Conservation (phyloP, 2,888 invertebrate genomes). For the Meganola albula region DNA sequence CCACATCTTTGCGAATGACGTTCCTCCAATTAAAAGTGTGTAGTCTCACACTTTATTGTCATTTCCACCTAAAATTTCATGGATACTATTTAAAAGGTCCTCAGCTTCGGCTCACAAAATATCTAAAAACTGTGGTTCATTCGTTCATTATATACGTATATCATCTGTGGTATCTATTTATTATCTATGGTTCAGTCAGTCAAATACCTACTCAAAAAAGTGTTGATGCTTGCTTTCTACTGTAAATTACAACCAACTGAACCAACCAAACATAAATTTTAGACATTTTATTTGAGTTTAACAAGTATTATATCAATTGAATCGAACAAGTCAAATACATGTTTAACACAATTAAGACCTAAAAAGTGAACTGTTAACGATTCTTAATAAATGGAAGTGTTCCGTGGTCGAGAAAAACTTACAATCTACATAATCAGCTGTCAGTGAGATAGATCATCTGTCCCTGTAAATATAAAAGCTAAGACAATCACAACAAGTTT, state of each 20-base stretch:
- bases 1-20: no score
- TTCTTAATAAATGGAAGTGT: constrained; percentile 66
- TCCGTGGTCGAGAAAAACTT: constrained; percentile 72
- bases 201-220: constrained; percentile 77
- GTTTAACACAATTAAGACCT: constrained; percentile 44
- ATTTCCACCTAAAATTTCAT: no score
- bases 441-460: constrained; percentile 78
- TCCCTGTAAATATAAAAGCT: constrained; percentile 77
- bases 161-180: no score
- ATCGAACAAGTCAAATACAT: constrained; percentile 48
- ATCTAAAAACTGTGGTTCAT: no score
- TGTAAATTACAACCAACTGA: constrained; percentile 75
- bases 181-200: no score
- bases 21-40: no score
- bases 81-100: no score
- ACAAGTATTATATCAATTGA: constrained; percentile 61
- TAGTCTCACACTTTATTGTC: no score
- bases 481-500: constrained; percentile 71
- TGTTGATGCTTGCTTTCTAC: constrained; percentile 78
- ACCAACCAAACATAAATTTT: constrained; percentile 74
- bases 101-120: no score
- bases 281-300: constrained; percentile 65
- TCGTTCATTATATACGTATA: no score
- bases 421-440: constrained; percentile 79
- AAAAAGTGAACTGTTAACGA: constrained; percentile 49